Base-by-base conservation (phyloP, 2,113 vertebrate genomes). In the Psilopsiagon aymara region DNA sequence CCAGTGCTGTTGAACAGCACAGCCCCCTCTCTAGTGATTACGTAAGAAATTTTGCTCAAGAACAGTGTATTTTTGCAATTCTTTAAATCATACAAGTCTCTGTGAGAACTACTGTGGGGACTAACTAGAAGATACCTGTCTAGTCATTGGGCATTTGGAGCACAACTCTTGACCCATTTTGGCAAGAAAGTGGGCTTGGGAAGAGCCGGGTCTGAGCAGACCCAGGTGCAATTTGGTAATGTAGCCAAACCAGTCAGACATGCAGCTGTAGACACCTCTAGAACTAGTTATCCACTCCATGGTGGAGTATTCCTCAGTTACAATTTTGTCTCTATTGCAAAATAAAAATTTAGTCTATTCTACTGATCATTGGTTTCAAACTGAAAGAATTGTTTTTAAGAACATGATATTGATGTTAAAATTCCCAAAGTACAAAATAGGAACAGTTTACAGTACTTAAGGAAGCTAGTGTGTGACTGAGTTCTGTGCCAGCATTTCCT, bases 171-270 rank as follows among this genome's bases (percentile, higher is more conserved):
- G 10, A 37, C 7, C 19, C 63, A 5, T 37, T 84, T 39, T 70
- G 37, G 4, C 21, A 51, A 2, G 0, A 46, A 63, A 71, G 12
- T 3, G 11, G 33, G 2, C 28, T 28, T 49, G 12, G 3, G 1
- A 11, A 83, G 27, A 60, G 11, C 15, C 17, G n/a, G 15, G 19
- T 55, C n/a, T 52, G 4, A 44, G 29, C 8, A 49, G 25, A n/a
- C 4, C 2, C 11, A 24, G 41, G 23, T 66, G 8, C 2, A 84
- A 57, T 21, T 47, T 53, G 29, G 5, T 1, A 1, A 17, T 11
- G 4, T 24, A 74, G 15, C 8, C 52, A 35, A 44, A 70, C 9
- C 6, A 69, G 17, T 19, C 33, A 70, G 24, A 23, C 0, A 0
- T 57, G 23, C 7, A 80, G 3, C 6, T 55, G 73, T 57, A 81